Evolutionary conservation across 2,797 vertebrate genomes (phyloP), one percentile per base, ranked within the genome.

Genomic region (Argyrosomus regius): DNA sequence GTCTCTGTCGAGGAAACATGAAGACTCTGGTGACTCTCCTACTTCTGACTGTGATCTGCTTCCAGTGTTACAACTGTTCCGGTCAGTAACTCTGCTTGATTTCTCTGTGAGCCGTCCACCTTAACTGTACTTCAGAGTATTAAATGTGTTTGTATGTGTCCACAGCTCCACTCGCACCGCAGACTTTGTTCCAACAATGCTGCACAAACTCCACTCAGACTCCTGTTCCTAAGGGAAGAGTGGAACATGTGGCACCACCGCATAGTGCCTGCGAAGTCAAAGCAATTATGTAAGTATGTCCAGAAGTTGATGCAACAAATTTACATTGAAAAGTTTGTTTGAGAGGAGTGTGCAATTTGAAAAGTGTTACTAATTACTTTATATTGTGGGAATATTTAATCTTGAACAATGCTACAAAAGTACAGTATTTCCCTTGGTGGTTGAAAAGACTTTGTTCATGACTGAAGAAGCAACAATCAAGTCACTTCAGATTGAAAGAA

Each of bases 161-260:
- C 20, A 45, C 77, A 87, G 85, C 0, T 16, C 1, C 12, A 0
- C 0, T 0, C 0, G 17, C 4, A 0, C 1, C 2, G 2, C 0
- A 0, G 0, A 0, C 0, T 5, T 0, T 48, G 11, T 7, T 16
- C 0, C 1, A 0, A 0, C 0, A 0, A 1, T 88, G 84, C 61
- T 90, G 88, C 35, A 0, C 0, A 0, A 0, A 0, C 0, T 0
- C 0, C 41, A 3, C 0, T 0, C 0, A 0, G 1, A 1, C 0
- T 0, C 0, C 0, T 0, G 9, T 88, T 39, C 43, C n/a, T 0
- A n/a, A 2, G 0, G n/a, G n/a, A n/a, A n/a, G n/a, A n/a, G n/a
- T n/a, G 0, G 0, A 0, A 14, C 1, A 49, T 0, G 7, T 80
- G 3, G 12, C 0, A 4, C 11, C 0, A 45, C 57, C 17, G 4